Evolutionary conservation across 2,888 invertebrate genomes (phyloP), one percentile per base, ranked within the genome.

Genomic region (Tuberolachnus salignus): DNA sequence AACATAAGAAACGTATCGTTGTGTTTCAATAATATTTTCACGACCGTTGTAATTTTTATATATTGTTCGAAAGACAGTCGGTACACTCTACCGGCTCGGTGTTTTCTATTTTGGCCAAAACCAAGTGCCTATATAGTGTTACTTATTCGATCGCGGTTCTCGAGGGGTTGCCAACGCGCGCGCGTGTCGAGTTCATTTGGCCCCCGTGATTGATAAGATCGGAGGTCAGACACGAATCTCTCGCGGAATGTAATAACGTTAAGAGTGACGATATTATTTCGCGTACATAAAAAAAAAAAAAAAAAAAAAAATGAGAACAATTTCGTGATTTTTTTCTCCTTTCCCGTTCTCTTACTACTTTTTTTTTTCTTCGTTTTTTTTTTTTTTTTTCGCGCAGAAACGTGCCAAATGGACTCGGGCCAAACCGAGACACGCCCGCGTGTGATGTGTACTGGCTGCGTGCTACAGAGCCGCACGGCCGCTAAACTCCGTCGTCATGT

Each of bases 121-220:
- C 26, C 14, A 13, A 26, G 57, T 67, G 46, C n/a, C 66, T 26
- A 57, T 34, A 34, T 34, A 34, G 6, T 34, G 6, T 34, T 34
- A 6, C 6, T 3, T 66, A 44, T 75, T 57, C 26, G 75, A 67
- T 66, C 46, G 66, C 34, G 34, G 66, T 75, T 75, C 59, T 59
- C 67, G 19, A 16, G 57, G 75, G 66, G 34, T 59, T 67, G 75
- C 75, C 75, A 67, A 59, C 57, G 67, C 61, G 57, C 61, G 57
- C 34, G 34, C 64, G 67, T 53, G 73, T 78, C 67, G 75, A 78
- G 75, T 78, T 78, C 67, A 59, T 78, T 59, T 78, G 67, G 34
- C 59, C 46, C 14, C 19, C 16, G 75, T 69, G 67, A 78, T 78
- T 67, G 75, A 78, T 59, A 78, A 69, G 75, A 67, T 69, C 75